Evolutionary conservation across 2,113 vertebrate genomes (phyloP), one percentile per base, ranked within the genome.

Genomic region (Patagioenas fasciata): DNA sequence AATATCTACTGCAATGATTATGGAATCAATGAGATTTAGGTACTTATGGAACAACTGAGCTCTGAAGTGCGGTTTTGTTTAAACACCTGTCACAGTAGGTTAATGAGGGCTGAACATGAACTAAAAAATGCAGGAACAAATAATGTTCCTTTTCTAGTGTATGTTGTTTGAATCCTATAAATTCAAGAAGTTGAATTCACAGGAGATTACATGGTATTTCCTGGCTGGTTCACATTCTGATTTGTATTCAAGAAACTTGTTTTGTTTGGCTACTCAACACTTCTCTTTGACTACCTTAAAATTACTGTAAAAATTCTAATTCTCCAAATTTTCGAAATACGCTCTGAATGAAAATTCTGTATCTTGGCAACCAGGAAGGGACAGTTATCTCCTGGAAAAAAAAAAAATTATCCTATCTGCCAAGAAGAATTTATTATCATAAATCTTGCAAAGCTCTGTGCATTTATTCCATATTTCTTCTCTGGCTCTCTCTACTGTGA

Each of bases 341-440:
- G 10, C 38, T 80, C 12, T 13, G 29, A 64, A 38, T 84, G 73
- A 88, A 89, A 91, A 80, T 84, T 90, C 69, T 79, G 58, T 92
- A 82, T 84, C 83, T 95, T 95, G 92, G 92, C 85, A 92, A 91
- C 66, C 25, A 87, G 53, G 28, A 92, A 72, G 44, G 73, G 80
- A 81, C 73, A 87, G 40, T 95, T 89, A 70, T 89, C 47, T 53
- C 88, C 54, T 78, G 69, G 70, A 92, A 93, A 47, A 18, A 44
- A 42, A 17, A 47, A 84, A 93, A 88, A 42, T 83, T n/a, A 58
- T 84, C 31, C 44, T 85, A 34, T 71, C 86, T 95, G 83, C 50
- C 48, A 51, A 60, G 91, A 92, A 58, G 74, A 92, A 94, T 86
- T 85, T 79, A 83, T 95, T 88, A 71, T 67, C 56, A 40, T 93